These are phyloP conservation scores for Eilema depressum DNA, from an alignment of 2,888 invertebrate genomes.

Conservation along the genomic window DNA sequence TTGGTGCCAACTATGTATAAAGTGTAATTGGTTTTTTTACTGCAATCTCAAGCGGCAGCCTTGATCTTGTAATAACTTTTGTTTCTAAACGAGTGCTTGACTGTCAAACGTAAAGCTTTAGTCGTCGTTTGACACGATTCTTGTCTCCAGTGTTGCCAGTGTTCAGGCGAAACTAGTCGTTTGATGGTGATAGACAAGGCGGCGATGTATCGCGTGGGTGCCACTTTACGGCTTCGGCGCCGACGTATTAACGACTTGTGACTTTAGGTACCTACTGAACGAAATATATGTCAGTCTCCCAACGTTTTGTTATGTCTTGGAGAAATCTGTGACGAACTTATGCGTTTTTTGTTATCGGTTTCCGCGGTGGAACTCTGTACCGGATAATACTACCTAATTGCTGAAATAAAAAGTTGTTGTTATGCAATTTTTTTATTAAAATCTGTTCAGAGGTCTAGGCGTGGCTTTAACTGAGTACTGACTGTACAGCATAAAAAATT, in stretches of 20 bases:
- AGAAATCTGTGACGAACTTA: not conserved
- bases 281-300: constrained; percentile 24
- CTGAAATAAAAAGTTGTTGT: too few species aligned
- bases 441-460: too few species aligned
- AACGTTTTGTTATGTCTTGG: not conserved
- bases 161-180: constrained; percentile 45
- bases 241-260: constrained; percentile 49
- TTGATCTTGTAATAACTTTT: constrained; percentile 22
- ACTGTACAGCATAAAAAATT: too few species aligned
- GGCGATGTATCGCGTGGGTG: constrained; percentile 46
- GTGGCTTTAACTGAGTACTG: too few species aligned
- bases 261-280: constrained; percentile 51
- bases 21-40: constrained; percentile 15
- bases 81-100: constrained; percentile 29
- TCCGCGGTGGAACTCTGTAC: too few species aligned
- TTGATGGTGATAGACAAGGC: constrained; percentile 42
- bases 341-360: not conserved
- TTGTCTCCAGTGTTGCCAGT: constrained; percentile 27
- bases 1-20: not conserved
- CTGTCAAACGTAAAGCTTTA: constrained; percentile 24
- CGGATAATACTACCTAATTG: too few species aligned
- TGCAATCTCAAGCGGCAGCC: constrained; percentile 12
- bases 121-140: constrained; percentile 30
- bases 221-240: constrained; percentile 49
- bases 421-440: too few species aligned